Evolutionary conservation across 2,113 vertebrate species (phyloP).

Genomic region (Burhinus bistriatus): DNA sequence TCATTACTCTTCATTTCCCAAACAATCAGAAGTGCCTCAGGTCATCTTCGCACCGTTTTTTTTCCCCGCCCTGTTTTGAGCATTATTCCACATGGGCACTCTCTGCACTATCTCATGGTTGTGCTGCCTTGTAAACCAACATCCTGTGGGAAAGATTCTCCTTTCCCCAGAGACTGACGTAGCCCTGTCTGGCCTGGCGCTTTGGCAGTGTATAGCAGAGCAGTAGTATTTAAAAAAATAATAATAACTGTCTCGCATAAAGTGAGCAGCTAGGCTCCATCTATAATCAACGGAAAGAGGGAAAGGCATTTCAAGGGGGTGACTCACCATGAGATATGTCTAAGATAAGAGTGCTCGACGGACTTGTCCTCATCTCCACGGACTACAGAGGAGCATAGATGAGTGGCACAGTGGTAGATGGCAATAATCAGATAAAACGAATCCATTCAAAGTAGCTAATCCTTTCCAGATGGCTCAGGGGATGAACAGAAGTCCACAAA

Average conservation of each 20-base stretch:
- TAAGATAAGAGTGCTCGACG: neutral
- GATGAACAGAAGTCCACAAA: neutral
- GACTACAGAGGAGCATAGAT: neutral
- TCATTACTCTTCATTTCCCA: slow-evolving; percentile 35
- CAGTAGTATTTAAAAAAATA: neutral
- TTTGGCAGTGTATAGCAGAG: neutral
- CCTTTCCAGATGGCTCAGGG: neutral
- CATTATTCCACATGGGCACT: neutral
- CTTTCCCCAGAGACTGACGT: neutral
- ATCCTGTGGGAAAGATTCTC: neutral
- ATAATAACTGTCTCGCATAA: neutral
- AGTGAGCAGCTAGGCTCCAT: neutral
- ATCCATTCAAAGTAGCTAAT: slow-evolving; percentile 17
- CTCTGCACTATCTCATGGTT: neutral
- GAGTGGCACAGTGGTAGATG: neutral
- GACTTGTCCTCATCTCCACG: neutral
- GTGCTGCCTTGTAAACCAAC: neutral
- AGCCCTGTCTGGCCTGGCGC: neutral
- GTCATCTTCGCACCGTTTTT: neutral
- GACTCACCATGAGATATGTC: neutral
- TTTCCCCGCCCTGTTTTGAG: neutral
- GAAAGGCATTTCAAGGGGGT: neutral
- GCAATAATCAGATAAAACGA: slow-evolving; percentile 31
- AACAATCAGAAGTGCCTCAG: slow-evolving; percentile 12
- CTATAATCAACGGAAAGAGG: neutral